Percentiles rank a stretch among this genome's conserved stretches.
These are phyloP conservation scores for Acrobasis suavella DNA, from an alignment of 2,888 invertebrate genomes.

Conservation along the genomic window DNA sequence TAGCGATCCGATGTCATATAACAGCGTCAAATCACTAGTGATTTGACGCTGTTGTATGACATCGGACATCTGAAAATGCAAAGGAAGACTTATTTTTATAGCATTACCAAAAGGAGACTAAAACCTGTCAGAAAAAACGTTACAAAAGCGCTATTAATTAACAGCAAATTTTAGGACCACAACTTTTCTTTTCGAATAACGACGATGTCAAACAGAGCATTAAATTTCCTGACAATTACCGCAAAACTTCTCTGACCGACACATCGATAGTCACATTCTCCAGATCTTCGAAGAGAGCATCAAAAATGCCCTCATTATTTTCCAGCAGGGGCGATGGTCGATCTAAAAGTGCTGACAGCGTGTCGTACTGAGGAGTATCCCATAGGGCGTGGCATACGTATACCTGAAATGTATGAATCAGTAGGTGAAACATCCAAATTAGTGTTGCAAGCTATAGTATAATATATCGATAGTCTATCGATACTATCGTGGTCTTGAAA, in stretches of 20 bases:
- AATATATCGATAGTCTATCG: too few species aligned
- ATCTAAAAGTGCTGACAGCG: constrained; percentile 86
- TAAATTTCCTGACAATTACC: constrained; percentile 50
- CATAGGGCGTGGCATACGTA: constrained; percentile 88
- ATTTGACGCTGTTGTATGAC: too few species aligned
- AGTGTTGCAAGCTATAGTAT: too few species aligned
- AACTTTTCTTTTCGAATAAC: not conserved
- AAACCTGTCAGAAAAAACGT: too few species aligned
- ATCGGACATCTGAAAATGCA: too few species aligned
- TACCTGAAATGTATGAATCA: constrained; percentile 54
- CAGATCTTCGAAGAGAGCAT: constrained; percentile 78
- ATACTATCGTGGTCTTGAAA: too few species aligned
- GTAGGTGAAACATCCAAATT: too few species aligned
- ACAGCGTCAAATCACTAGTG: too few species aligned
- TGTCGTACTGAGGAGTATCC: constrained; percentile 84
- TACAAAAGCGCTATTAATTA: not conserved
- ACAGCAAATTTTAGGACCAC: not conserved
- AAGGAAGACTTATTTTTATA: too few species aligned
- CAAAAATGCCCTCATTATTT: constrained; percentile 81
- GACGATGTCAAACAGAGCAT: too few species aligned
- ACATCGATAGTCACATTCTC: constrained; percentile 78
- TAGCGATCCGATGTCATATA: too few species aligned
- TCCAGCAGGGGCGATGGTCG: constrained; percentile 82
- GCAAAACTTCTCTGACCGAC: constrained; percentile 76
- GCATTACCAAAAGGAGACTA: too few species aligned